These are phyloP conservation scores for Gandaritis pyraliata DNA, from an alignment of 2,888 invertebrate genomes.

Conservation along the genomic window DNA sequence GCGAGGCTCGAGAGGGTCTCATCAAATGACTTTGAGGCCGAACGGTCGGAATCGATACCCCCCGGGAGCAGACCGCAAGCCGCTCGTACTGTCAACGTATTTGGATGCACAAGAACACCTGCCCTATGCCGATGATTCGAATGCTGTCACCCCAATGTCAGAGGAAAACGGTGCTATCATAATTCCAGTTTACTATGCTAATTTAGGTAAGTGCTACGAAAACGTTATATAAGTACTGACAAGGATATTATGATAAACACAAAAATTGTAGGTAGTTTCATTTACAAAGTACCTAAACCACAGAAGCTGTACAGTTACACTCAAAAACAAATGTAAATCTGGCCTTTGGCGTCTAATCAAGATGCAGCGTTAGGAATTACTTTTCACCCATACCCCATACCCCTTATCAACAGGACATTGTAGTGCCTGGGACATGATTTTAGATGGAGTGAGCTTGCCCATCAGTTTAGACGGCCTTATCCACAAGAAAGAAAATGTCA, in stretches of 20 bases:
- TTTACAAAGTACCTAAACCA: background rate
- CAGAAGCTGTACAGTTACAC: no score
- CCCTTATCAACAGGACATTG: no score
- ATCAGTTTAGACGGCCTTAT: no score
- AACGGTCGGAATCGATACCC: slow-evolving; percentile 92
- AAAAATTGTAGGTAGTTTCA: background rate
- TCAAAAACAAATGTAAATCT: no score
- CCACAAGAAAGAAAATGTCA: no score
- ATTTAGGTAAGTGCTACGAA: slow-evolving; percentile 85
- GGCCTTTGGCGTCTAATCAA: no score
- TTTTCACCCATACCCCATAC: no score
- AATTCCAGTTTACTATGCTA: slow-evolving; percentile 95
- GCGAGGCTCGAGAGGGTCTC: slow-evolving; percentile 95
- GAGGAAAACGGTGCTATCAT: slow-evolving; percentile 98
- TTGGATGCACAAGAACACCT: slow-evolving; percentile 97
- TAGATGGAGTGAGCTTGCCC: no score
- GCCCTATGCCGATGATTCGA: slow-evolving; percentile 98
- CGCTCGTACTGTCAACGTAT: slow-evolving; percentile 96
- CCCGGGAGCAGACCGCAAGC: slow-evolving; percentile 95
- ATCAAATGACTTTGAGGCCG: slow-evolving; percentile 93
- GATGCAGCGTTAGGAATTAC: no score
- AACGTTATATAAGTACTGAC: no score
- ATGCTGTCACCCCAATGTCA: slow-evolving; percentile 98
- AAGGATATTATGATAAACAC: background rate
- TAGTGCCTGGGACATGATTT: no score